Conservation (phyloP, 2,797 vertebrate species). For the Intellagama lesueurii region DNA sequence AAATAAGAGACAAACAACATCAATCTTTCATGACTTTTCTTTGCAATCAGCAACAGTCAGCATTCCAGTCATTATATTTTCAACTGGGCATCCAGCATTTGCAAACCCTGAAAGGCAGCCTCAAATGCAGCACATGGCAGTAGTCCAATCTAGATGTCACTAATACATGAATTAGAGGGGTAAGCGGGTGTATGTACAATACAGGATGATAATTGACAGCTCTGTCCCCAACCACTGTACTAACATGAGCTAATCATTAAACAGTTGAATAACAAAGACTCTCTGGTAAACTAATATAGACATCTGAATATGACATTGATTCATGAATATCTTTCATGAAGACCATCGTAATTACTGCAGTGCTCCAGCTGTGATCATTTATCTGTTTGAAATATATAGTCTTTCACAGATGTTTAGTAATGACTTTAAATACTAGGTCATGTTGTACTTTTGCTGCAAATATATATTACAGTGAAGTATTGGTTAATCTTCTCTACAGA, state of each 20-base stretch:
- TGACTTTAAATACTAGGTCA: constrained; percentile 17
- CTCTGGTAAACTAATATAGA: neutral
- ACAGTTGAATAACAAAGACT: neutral
- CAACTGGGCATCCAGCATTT: neutral
- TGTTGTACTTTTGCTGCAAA: constrained; percentile 14
- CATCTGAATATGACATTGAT: constrained; percentile 1
- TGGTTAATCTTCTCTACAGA: constrained; percentile 12
- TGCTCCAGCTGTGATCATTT: constrained; percentile 15
- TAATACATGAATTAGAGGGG: neutral
- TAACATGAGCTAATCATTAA: neutral
- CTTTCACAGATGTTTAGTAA: constrained; percentile 25
- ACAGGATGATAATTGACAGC: neutral
- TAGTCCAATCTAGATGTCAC: neutral
- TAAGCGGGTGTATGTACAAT: neutral
- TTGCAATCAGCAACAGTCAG: neutral
- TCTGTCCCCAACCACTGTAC: neutral
- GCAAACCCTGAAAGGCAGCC: neutral
- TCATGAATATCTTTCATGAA: constrained; percentile 27
- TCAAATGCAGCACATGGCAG: neutral
- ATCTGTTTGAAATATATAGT: constrained; percentile 28
- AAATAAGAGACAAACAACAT: neutral
- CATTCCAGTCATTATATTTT: neutral
- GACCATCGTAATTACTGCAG: neutral
- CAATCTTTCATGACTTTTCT: neutral
- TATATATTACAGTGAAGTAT: constrained; percentile 4